Evolutionary conservation across 1,140 invertebrate species (phyloP), one percentile per base, ranked within the genome.

Genomic region (Rhagoletis zephyria): DNA sequence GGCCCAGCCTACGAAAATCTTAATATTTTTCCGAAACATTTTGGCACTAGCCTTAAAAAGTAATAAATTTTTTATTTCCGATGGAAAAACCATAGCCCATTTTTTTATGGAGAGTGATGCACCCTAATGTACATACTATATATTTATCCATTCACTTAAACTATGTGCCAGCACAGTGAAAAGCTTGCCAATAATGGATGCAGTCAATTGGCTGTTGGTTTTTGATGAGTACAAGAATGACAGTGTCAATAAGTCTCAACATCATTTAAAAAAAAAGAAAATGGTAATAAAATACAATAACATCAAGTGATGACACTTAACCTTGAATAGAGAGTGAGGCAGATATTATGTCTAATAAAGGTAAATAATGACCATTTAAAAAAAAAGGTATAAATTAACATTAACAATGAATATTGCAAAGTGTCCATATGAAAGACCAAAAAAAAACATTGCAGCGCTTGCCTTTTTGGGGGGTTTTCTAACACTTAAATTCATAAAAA

Each of bases 171-270:
- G 61, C 4, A 30, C 4, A 45, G 67, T 48, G 40, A 48, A 45
- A 4, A 48, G 14, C 67, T 74, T 74, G 67, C 5, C 67, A 48
- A 74, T 42, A 74, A 48, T 6, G 67, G 1, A 42, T 42, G 14
- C 42, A 2, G 14, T 45, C 67, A 74, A 74, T 74, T 74, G 67
- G 40, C 12, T 74, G 45, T 16, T 74, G 2, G 14, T 74, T 74
- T 48, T 45, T 74, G 40, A 14, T 48, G 14, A 16, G 64, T n/a
- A 14, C 14, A 10, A 45, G 67, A 16, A 48, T 48, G 40, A 45
- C 42, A 74, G 40, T 74, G 67, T 74, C 67, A 74, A 48, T 74
- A 42, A 74, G 16, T 45, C 40, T 74, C 42, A 74, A n/a, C n/a
- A 48, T 9, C 40, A 74, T 16, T 56, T 2, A 56, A 5, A 56